Percentiles rank a stretch among this genome's conserved stretches.
These are phyloP conservation scores for Pachydiplax longipennis DNA, from an alignment of 2,888 invertebrate species.

Conservation along the genomic window DNA sequence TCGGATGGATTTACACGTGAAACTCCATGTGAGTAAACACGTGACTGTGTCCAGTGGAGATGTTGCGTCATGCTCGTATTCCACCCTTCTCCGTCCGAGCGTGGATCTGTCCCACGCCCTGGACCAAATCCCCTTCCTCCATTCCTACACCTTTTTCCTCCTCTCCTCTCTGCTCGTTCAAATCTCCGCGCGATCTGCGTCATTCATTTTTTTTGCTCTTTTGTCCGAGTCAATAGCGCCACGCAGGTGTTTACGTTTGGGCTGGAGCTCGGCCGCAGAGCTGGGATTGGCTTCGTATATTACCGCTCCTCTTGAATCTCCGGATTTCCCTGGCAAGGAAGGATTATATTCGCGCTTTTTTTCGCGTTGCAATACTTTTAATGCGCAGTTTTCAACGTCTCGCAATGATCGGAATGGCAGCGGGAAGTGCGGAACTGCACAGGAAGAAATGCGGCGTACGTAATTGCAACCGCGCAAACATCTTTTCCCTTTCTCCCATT, in stretches of 20 bases:
- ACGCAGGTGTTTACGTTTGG: not conserved
- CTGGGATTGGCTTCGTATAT: not conserved
- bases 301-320: not conserved
- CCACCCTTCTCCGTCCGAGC: not conserved
- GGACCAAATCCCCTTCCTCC: not conserved
- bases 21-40: not conserved
- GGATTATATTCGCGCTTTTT: not conserved
- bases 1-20: conserved; percentile 10
- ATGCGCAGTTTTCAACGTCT: not conserved
- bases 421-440: not conserved
- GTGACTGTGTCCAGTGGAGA: not conserved
- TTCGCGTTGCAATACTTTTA: not conserved
- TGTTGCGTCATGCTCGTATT: conserved; percentile 5
- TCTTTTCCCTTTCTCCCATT: not conserved
- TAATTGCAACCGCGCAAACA: not conserved
- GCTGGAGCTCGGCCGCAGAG: not conserved
- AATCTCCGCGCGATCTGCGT: conserved; percentile 17
- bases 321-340: not conserved
- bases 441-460: not conserved
- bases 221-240: not conserved
- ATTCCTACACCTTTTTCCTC: not conserved
- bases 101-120: not conserved
- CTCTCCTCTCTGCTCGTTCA: not conserved
- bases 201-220: not conserved
- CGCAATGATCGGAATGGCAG: not conserved